These are phyloP conservation scores for Corvus cornix DNA, from an alignment of 2,113 vertebrate species.

Conservation along the genomic window DNA sequence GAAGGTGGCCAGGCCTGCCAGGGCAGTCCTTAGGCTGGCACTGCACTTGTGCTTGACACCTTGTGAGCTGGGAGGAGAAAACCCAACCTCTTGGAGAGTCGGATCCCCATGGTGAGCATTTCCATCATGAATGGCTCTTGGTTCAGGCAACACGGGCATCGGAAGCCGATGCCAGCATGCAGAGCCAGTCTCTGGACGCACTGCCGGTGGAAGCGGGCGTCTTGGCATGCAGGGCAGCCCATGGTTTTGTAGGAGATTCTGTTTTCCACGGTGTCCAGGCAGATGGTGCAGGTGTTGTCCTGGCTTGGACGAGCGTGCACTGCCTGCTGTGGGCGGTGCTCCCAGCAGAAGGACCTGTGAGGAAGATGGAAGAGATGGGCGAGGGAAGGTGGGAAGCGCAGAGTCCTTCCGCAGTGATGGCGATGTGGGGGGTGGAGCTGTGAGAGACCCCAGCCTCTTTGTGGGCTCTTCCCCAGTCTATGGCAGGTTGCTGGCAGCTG, in stretches of 20 bases:
- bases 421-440: too few species aligned
- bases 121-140: neutral
- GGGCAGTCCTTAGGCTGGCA: too few species aligned
- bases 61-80: neutral
- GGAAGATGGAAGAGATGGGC: too few species aligned
- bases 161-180: neutral
- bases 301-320: neutral
- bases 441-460: too few species aligned
- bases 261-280: neutral
- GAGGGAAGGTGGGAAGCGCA: too few species aligned
- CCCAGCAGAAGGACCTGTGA: too few species aligned
- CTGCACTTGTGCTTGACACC: rapidly evolving
- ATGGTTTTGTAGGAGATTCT: neutral
- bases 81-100: neutral
- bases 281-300: neutral
- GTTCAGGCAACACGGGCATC: neutral
- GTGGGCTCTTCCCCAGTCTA: too few species aligned
- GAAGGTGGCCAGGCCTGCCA: rapidly evolving
- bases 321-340: neutral
- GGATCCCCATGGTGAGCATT: neutral
- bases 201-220: neutral
- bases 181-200: neutral
- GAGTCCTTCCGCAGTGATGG: too few species aligned
- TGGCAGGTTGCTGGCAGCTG: too few species aligned
- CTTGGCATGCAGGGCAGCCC: neutral